A percentile compares a stretch with the other conserved stretches of the same genome.
These are phyloP conservation scores for Neotoxoptera formosana DNA, from an alignment of 1,140 invertebrate species.

Conservation along the genomic window DNA sequence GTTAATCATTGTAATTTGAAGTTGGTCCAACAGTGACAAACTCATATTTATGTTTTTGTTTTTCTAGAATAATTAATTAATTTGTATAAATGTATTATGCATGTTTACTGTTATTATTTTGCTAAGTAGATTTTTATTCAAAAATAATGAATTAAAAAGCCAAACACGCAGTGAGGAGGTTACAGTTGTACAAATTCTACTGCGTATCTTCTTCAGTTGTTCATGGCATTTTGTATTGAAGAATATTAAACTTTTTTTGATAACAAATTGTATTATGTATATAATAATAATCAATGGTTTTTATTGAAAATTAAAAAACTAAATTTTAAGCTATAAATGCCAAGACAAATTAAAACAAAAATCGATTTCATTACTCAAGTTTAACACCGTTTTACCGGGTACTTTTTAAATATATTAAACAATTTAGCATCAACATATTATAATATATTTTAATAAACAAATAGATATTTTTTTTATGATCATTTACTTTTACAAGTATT, in stretches of 20 bases:
- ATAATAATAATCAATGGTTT: background rate
- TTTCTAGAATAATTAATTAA: background rate
- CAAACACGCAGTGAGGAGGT: background rate
- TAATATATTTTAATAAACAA: background rate
- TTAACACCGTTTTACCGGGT: background rate
- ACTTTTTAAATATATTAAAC: background rate
- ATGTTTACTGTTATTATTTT: background rate
- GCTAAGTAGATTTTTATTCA: background rate
- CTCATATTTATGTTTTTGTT: background rate
- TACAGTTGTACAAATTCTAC: background rate
- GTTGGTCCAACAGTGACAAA: background rate
- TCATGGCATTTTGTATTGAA: background rate
- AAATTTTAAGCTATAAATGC: background rate
- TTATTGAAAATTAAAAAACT: background rate
- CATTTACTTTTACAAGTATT: background rate
- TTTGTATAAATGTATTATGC: background rate
- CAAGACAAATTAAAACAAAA: background rate
- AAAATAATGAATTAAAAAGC: background rate
- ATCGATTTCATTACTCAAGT: background rate
- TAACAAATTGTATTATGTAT: too few species aligned
- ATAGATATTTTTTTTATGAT: background rate
- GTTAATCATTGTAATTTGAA: background rate
- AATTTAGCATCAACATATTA: background rate
- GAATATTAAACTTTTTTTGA: too few species aligned
- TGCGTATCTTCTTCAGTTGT: background rate